Percentiles rank a stretch among this genome's conserved stretches.
Evolutionary conservation across 2,888 invertebrate species (phyloP).

Genomic region (Mesorhabditis spiculigera): DNA sequence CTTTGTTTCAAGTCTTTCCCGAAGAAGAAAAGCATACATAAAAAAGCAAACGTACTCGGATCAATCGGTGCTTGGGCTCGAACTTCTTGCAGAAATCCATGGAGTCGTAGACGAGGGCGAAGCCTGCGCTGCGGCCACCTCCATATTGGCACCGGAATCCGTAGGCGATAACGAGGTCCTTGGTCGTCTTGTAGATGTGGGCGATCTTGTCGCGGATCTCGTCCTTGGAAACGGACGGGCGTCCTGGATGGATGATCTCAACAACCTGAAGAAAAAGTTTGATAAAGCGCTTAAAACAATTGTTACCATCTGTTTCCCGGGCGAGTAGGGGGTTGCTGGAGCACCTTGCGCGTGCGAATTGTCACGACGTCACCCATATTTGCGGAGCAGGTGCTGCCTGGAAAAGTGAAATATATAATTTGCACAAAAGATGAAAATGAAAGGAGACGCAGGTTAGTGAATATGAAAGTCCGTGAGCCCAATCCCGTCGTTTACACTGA

Average conservation of each 20-base stretch:
- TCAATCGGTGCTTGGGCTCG: conserved; percentile 93
- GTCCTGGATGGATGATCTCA: conserved; percentile 94
- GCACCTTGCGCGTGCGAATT: conserved; percentile 94
- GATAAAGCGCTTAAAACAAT: not conserved
- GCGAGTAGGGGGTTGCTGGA: conserved; percentile 97
- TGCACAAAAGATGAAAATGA: not conserved
- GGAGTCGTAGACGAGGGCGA: conserved; percentile 93
- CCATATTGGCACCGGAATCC: conserved; percentile 97
- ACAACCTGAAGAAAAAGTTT: conserved; percentile 69
- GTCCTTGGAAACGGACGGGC: conserved; percentile 90
- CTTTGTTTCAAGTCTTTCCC: too few relatives aligned
- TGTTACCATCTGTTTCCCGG: conserved; percentile 95
- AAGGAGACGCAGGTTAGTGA: not conserved
- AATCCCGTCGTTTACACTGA: too few relatives aligned
- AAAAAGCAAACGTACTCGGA: conserved; percentile 68
- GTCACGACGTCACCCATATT: conserved; percentile 69
- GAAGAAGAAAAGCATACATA: not conserved
- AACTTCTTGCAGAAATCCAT: conserved; percentile 97
- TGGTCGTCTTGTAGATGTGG: conserved; percentile 94
- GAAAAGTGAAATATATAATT: not conserved
- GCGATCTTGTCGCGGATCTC: conserved; percentile 95
- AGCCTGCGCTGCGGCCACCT: conserved; percentile 96
- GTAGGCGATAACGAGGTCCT: conserved; percentile 76
- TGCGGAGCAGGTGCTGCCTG: conserved; percentile 1
- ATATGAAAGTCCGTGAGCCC: not conserved